Conservation (phyloP, 2,888 invertebrate species). For the Tortricodes alternella region DNA sequence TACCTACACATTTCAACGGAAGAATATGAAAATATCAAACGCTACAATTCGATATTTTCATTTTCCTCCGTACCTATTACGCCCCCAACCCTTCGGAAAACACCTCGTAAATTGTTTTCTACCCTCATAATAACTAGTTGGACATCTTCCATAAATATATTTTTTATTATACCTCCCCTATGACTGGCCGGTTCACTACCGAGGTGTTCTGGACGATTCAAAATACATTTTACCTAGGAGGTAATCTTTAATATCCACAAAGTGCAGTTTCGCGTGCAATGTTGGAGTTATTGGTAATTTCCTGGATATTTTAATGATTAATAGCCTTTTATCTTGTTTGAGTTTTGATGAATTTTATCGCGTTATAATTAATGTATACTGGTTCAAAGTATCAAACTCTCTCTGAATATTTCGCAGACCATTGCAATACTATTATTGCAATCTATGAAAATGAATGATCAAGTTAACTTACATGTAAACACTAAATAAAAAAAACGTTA, state of each 20-base stretch:
- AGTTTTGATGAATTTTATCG: neutral
- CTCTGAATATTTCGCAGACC: too few species aligned
- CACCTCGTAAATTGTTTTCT: conserved; percentile 75
- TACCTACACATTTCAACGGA: too few species aligned
- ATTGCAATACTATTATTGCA: too few species aligned
- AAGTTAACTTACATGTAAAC: too few species aligned
- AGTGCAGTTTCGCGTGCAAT: conserved; percentile 65
- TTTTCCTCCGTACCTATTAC: conserved; percentile 49
- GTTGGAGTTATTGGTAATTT: conserved; percentile 19
- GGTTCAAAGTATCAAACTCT: too few species aligned
- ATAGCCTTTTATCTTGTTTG: conserved; percentile 1
- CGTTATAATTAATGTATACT: neutral
- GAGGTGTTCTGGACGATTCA: conserved; percentile 50
- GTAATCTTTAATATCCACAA: conserved; percentile 56
- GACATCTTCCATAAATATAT: conserved; percentile 79
- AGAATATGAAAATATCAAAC: too few species aligned
- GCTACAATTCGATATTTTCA: conserved; percentile 9
- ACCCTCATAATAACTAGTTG: conserved; percentile 70
- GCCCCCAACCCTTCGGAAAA: conserved; percentile 50
- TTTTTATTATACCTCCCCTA: conserved; percentile 69
- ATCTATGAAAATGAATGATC: too few species aligned
- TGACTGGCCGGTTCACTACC: conserved; percentile 15
- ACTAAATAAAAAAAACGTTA: too few species aligned
- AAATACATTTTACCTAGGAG: conserved; percentile 60
- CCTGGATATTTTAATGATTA: conserved; percentile 24